A percentile compares a stretch with the other conserved stretches of the same genome.
phyloP scores from a whole-genome alignment of 2,797 vertebrate species.

The Poecilia picta region DNA sequence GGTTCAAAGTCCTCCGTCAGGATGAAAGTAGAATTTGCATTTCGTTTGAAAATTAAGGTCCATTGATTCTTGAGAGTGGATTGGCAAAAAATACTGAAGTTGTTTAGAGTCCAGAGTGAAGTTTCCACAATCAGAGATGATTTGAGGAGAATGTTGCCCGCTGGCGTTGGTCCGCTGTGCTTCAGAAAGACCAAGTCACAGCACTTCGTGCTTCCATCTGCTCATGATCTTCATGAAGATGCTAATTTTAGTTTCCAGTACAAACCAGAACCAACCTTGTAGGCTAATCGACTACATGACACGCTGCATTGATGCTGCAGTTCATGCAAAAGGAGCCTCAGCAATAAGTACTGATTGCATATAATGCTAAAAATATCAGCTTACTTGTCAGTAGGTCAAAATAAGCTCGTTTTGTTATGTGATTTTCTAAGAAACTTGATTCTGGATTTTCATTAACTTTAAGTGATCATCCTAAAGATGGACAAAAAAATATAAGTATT shows the following conservation, averaged over 20 bases:
- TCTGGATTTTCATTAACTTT: neutral
- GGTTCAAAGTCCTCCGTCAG: neutral
- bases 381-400: neutral
- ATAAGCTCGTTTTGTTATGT: neutral
- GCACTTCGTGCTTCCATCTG: neutral
- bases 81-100: neutral
- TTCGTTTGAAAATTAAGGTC: neutral
- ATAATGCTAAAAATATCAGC: neutral
- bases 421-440: neutral
- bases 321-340: neutral
- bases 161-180: neutral
- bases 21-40: neutral
- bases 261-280: neutral
- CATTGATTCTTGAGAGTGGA: neutral
- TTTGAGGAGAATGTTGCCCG: neutral
- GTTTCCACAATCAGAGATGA: neutral
- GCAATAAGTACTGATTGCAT: neutral
- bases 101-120: neutral
- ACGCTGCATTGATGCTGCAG: neutral
- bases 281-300: too few species aligned
- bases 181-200: neutral
- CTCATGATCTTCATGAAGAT: neutral
- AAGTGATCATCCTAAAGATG: neutral
- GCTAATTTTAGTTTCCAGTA: neutral
- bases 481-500: neutral